A percentile compares a stretch with the other conserved stretches of the same genome.
phyloP scores from a whole-genome alignment of 1,140 invertebrate genomes.

The Asobara japonica region DNA sequence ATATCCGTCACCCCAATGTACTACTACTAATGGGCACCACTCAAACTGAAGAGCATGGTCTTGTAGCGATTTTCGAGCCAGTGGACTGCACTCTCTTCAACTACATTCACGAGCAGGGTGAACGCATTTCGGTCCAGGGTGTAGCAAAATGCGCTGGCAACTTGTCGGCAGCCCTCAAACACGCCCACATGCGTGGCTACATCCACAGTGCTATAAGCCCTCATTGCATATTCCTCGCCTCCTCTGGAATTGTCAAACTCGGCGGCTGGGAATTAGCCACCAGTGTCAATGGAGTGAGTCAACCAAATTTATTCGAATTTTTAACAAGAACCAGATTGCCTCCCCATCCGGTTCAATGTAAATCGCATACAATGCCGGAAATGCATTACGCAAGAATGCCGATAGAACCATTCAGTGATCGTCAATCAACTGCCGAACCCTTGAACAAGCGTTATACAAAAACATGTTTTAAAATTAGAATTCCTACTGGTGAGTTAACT shows the following conservation, averaged over 20 bases:
- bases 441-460: not conserved
- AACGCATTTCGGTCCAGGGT: slow-evolving; percentile 47
- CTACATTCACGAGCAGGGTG: slow-evolving; percentile 52
- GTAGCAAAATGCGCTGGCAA: slow-evolving; percentile 46
- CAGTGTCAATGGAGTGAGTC: slow-evolving; percentile 42
- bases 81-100: slow-evolving; percentile 54
- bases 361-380: not conserved
- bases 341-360: not conserved
- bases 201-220: slow-evolving; percentile 52
- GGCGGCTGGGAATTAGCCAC: slow-evolving; percentile 56
- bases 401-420: not conserved
- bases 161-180: slow-evolving; percentile 49
- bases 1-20: slow-evolving; percentile 54
- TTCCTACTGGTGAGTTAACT: slow-evolving; percentile 1
- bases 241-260: slow-evolving; percentile 48
- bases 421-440: not conserved
- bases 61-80: slow-evolving; percentile 52
- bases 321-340: not conserved
- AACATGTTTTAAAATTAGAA: slow-evolving; percentile 12
- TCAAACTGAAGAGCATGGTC: slow-evolving; percentile 44
- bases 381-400: slow-evolving; percentile 23
- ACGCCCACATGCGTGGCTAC: slow-evolving; percentile 52
- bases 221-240: slow-evolving; percentile 51
- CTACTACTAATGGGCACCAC: slow-evolving; percentile 54
- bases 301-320: not conserved